Percentiles rank a stretch among this genome's conserved stretches.
Conservation (phyloP, 2,797 vertebrate species). For the Syndactyla subalaris region DNA sequence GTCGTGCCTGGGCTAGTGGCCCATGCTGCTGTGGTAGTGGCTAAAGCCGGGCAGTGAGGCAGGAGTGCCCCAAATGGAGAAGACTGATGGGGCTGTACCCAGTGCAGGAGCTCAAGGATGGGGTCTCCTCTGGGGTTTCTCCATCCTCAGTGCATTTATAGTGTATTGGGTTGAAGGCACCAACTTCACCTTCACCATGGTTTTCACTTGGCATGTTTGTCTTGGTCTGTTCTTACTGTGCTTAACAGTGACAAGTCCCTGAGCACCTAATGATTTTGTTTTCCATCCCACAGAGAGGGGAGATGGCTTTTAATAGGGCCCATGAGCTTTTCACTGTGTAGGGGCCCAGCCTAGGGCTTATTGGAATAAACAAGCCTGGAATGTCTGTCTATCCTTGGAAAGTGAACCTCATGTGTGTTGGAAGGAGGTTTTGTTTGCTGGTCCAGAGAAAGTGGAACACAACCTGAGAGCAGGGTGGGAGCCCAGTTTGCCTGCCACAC, state of each 20-base stretch:
- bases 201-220: not conserved
- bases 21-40: fast-evolving
- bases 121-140: not conserved
- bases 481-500: fast-evolving
- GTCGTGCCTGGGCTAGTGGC: not conserved
- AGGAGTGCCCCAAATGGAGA: not conserved
- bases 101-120: not conserved
- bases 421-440: not conserved
- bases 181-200: not conserved
- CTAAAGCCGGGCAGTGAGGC: not conserved
- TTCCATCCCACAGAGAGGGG: not conserved
- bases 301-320: not conserved
- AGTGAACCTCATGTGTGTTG: fast-evolving
- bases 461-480: not conserved
- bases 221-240: not conserved
- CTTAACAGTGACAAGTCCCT: not conserved
- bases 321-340: not conserved
- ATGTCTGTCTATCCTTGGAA: not conserved
- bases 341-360: not conserved
- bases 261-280: not conserved
- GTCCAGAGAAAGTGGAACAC: not conserved
- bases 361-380: not conserved
- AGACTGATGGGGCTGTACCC: fast-evolving
- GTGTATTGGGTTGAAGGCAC: not conserved
- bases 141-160: not conserved